Evolutionary conservation across 2,797 vertebrate genomes (phyloP).

Genomic region (Diplodus sargus): DNA sequence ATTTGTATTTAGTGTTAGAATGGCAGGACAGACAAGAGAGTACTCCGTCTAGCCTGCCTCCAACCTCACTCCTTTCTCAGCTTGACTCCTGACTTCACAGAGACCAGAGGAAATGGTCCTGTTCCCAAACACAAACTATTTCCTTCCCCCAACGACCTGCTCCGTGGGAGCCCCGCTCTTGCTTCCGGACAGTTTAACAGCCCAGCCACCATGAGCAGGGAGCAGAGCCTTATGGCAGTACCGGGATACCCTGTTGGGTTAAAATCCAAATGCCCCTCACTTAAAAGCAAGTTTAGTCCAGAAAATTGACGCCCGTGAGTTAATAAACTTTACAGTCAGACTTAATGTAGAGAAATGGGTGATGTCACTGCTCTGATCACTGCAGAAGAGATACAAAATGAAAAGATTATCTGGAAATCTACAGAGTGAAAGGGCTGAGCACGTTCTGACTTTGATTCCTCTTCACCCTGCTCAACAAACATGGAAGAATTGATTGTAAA

Average conservation of each 20-base stretch:
- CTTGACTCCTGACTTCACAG: conserved; percentile 75
- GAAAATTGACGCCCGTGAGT: not conserved
- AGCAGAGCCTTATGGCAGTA: conserved; percentile 28
- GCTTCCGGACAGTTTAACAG: conserved; percentile 72
- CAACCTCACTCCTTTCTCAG: conserved; percentile 61
- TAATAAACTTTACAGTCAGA: conserved; percentile 9
- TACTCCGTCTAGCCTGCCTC: conserved; percentile 20
- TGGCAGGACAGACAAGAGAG: conserved; percentile 10
- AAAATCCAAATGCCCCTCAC: not conserved
- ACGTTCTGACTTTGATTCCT: conserved; percentile 31
- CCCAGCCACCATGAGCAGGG: conserved; percentile 36
- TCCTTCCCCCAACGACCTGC: conserved; percentile 78
- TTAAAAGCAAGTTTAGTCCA: not conserved
- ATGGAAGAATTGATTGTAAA: conserved; percentile 16
- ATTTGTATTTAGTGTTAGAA: conserved; percentile 14
- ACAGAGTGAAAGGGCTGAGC: not conserved
- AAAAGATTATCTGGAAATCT: conserved; percentile 20
- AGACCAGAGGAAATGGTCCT: conserved; percentile 80
- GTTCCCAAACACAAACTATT: conserved; percentile 84
- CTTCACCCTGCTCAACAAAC: conserved; percentile 25
- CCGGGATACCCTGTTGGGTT: not conserved
- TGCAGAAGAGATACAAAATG: conserved; percentile 19
- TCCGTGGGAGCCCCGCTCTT: conserved; percentile 71
- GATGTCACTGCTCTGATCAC: conserved; percentile 10
- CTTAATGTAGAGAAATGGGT: not conserved